Conservation (phyloP, 2,888 invertebrate species). For the Scaptomyza caliginosa region DNA sequence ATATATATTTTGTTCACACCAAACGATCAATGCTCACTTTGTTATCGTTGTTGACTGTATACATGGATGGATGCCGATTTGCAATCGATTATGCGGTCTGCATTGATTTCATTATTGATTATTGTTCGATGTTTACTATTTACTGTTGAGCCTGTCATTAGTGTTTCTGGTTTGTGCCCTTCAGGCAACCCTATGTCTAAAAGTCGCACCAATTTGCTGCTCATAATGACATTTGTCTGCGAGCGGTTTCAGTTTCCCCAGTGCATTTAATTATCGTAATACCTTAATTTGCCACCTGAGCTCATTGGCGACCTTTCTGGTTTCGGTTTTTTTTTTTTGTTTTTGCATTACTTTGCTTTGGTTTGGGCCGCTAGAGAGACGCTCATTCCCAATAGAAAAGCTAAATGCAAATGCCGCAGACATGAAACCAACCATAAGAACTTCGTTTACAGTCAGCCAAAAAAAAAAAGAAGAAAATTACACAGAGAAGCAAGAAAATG, state of each 20-base stretch:
- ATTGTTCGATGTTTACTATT: slow-evolving; percentile 34
- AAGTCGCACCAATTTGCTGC: slow-evolving; percentile 58
- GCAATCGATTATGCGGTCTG: slow-evolving; percentile 72
- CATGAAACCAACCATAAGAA: slow-evolving; percentile 74
- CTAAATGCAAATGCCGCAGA: slow-evolving; percentile 71
- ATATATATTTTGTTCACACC: slow-evolving; percentile 40
- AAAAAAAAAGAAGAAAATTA: slow-evolving; percentile 35
- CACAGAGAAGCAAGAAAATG: slow-evolving; percentile 4
- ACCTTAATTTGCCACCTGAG: slow-evolving; percentile 78
- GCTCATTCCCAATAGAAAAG: slow-evolving; percentile 41
- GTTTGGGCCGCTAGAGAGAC: slow-evolving; percentile 25
- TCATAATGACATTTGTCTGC: slow-evolving; percentile 73
- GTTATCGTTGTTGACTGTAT: slow-evolving; percentile 17
- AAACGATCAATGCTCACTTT: slow-evolving; percentile 69
- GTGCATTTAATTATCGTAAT: slow-evolving; percentile 67
- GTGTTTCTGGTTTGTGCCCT: background rate
- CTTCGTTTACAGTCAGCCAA: slow-evolving; percentile 51
- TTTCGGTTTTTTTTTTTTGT: slow-evolving; percentile 7
- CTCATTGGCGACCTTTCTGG: slow-evolving; percentile 49
- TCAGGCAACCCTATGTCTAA: slow-evolving; percentile 3
- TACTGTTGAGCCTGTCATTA: slow-evolving; percentile 50
- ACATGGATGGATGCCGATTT: slow-evolving; percentile 29
- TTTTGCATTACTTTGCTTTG: slow-evolving; percentile 7
- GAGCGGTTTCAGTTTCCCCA: slow-evolving; percentile 18
- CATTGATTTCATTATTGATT: slow-evolving; percentile 68